A percentile compares a stretch with the other conserved stretches of the same genome.
These are phyloP conservation scores for Sebastes itinus DNA, from an alignment of 2,797 vertebrate species.

Conservation along the genomic window DNA sequence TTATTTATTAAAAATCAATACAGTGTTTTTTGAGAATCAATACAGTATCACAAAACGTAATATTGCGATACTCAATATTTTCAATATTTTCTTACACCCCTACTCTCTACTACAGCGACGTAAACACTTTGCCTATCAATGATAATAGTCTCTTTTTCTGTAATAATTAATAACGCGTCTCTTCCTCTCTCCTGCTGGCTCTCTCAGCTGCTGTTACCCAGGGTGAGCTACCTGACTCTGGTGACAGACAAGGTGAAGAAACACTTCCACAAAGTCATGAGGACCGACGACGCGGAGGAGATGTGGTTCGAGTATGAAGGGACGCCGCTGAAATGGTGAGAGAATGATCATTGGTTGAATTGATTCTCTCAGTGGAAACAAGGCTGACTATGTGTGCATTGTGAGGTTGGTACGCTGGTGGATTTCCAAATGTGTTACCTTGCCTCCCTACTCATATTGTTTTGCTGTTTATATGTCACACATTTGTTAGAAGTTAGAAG, in stretches of 20 bases:
- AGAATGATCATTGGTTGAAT: background rate
- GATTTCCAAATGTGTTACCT: background rate
- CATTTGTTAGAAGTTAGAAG: background rate
- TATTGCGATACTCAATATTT: no score
- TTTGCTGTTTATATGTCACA: background rate
- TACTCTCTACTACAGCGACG: no score
- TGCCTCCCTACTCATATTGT: background rate
- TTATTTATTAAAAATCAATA: no score
- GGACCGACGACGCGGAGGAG: conserved; percentile 92
- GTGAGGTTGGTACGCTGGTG: background rate
- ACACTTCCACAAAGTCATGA: conserved; percentile 97
- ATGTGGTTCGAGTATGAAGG: conserved; percentile 99
- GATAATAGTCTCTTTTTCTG: background rate
- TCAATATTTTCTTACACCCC: no score
- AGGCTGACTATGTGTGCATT: background rate
- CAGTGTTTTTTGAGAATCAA: no score
- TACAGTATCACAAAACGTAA: no score
- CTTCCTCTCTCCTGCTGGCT: background rate
- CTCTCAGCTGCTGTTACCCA: conserved; percentile 92
- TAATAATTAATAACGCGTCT: background rate
- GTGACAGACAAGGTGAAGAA: conserved; percentile 99
- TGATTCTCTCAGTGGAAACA: background rate
- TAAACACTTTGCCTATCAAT: background rate
- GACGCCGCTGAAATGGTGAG: conserved; percentile 96
- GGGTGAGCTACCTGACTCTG: conserved; percentile 96